These are phyloP conservation scores for Drosophila cyrtoloma DNA, from an alignment of 2,888 invertebrate species.

Conservation along the genomic window DNA sequence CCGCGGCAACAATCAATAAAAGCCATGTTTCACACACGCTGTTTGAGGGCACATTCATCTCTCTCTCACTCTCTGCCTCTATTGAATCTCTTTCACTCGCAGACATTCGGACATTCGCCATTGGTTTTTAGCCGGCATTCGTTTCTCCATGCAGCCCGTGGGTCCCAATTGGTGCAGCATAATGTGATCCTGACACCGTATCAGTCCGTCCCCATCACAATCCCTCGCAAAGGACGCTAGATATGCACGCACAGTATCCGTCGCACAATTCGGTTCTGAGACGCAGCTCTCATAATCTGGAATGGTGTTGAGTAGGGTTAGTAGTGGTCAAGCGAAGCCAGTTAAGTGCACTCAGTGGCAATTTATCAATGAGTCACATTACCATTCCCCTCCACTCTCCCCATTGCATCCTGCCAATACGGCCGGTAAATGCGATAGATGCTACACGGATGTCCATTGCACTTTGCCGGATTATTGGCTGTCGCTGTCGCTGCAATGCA, in stretches of 20 bases:
- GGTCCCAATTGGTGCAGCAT: conserved; percentile 77
- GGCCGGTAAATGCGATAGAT: conserved; percentile 72
- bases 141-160: conserved; percentile 61
- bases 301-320: conserved; percentile 18
- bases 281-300: conserved; percentile 78
- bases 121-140: conserved; percentile 74
- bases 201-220: conserved; percentile 76
- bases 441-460: conserved; percentile 60
- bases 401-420: conserved; percentile 78
- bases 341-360: conserved; percentile 12
- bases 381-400: conserved; percentile 24
- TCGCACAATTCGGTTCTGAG: conserved; percentile 66
- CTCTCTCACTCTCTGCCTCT: conserved; percentile 12
- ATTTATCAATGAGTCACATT: conserved; percentile 24
- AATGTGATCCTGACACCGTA: conserved; percentile 79
- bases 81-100: conserved; percentile 32
- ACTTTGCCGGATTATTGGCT: conserved; percentile 53
- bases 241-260: conserved; percentile 63
- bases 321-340: conserved; percentile 2
- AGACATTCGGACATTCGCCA: conserved; percentile 84
- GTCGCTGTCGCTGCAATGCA: conserved; percentile 75
- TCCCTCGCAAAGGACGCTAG: conserved; percentile 64
- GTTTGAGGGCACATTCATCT: conserved; percentile 1
- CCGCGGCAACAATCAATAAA: conserved; percentile 45
- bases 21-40: conserved; percentile 28